Evolutionary conservation across 2,113 vertebrate species (phyloP), one percentile per base, ranked within the genome.

Genomic region (Cranoglanis bouderius): DNA sequence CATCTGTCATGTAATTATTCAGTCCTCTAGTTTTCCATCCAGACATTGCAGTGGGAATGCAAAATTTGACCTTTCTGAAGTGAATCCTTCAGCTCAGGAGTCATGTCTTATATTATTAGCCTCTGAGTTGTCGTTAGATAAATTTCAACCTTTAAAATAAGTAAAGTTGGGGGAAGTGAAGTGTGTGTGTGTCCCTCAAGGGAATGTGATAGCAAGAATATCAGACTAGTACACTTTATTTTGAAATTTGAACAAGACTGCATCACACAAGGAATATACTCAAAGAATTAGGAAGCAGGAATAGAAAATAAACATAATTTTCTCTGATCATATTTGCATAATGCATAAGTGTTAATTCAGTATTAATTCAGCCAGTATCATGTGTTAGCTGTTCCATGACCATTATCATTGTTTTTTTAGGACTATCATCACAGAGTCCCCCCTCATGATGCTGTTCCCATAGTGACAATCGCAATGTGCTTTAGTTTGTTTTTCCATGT

Each of bases 31-130:
- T 78, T 61, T 46, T 59, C 26, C 35, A 85, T 63, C 72, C 2
- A 40, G 84, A 43, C 51, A 19, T 51, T 65, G 87, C 81, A 77
- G 80, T 70, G 43, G 51, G 81, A 86, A 93, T 91, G 90, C 90
- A 86, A 93, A 91, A 89, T 35, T 74, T 90, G 91, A 91, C 91
- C 92, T 93, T 92, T 90, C 70, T 63, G 32, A 63, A 78, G 86
- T 43, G 59, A 90, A 82, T 86, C 74, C 84, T 53, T 35, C 40
- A 16, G 70, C 84, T 84, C 85, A 59, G 65, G 61, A 74, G 16
- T 46, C 87, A 83, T 70, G 85, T 75, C 85, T 91, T 85, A 91
- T 90, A 91, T 91, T 90, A 91, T 88, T 91, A 88, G 67, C 88
- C 89, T 16, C 55, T 18, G 65, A 83, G 78, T 32, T 55, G 86